A percentile compares a stretch with the other conserved stretches of the same genome.
phyloP scores from a whole-genome alignment of 2,888 invertebrate genomes.

The Cylindroiulus punctatus region DNA sequence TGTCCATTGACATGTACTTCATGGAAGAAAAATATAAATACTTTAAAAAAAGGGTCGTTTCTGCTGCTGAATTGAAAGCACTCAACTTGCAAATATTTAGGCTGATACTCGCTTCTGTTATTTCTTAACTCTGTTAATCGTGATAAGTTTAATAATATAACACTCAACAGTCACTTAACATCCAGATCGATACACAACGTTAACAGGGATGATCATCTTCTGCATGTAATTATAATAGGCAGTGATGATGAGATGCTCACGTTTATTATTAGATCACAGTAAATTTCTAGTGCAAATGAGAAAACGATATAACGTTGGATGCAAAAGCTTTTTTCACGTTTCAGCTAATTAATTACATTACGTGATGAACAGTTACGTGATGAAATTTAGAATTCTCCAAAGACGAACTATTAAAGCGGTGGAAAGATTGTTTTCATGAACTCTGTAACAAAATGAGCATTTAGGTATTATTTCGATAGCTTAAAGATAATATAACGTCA shows the following conservation, averaged over 20 bases:
- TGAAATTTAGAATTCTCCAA: not conserved
- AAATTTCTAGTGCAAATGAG: not conserved
- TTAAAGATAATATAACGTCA: no score
- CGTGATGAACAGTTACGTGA: not conserved
- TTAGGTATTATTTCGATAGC: no score
- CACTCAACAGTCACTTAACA: not conserved
- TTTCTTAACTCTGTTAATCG: no score
- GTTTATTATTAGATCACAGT: not conserved
- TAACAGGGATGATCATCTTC: not conserved
- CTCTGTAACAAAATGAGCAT: not conserved
- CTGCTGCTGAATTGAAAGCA: no score
- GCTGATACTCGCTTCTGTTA: no score
- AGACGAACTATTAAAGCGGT: not conserved
- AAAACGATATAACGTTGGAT: not conserved
- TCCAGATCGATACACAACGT: not conserved
- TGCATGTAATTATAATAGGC: not conserved
- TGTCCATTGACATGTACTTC: no score
- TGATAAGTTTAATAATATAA: not conserved
- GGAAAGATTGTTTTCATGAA: not conserved
- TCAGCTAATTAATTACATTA: slow-evolving; percentile 18
- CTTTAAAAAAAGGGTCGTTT: no score
- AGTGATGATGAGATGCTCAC: not conserved
- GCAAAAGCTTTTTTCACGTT: not conserved
- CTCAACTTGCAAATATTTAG: no score
- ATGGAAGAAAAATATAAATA: no score